Percentiles rank a stretch among this genome's conserved stretches.
These are phyloP conservation scores for Plecotus auritus DNA, from an alignment of 2,113 vertebrate species.

Conservation along the genomic window DNA sequence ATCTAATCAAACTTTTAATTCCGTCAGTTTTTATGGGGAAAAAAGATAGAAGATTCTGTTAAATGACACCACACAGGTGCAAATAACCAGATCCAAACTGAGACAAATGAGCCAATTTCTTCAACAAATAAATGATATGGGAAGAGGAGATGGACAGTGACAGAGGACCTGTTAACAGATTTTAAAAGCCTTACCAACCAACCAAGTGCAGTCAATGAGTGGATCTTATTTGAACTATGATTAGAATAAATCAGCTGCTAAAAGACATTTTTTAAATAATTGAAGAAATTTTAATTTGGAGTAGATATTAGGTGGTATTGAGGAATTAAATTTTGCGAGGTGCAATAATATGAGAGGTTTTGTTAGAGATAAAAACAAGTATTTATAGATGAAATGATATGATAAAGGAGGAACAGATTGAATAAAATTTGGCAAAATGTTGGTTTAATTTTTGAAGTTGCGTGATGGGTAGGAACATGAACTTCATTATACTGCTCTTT, in stretches of 20 bases:
- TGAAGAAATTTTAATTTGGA: neutral
- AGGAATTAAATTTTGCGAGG: neutral
- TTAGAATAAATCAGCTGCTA: neutral
- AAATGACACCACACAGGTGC: neutral
- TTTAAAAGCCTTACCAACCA: neutral
- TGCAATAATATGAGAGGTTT: neutral
- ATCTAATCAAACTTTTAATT: neutral
- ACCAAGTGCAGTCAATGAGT: accelerated
- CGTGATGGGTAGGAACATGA: neutral
- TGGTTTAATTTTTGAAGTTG: neutral
- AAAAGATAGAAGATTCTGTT: neutral
- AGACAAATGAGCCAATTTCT: neutral
- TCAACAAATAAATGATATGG: neutral
- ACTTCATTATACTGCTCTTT: neutral
- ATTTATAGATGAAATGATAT: neutral
- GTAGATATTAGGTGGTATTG: neutral
- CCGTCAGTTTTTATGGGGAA: neutral
- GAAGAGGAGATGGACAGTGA: neutral
- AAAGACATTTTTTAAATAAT: neutral
- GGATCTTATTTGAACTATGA: neutral
- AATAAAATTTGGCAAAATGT: neutral
- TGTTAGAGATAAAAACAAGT: neutral
- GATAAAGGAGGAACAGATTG: neutral
- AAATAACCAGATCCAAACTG: neutral
- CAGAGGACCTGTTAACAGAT: neutral